Evolutionary conservation across 1,140 invertebrate genomes (phyloP).

Genomic region (Helicoverpa armigera): DNA sequence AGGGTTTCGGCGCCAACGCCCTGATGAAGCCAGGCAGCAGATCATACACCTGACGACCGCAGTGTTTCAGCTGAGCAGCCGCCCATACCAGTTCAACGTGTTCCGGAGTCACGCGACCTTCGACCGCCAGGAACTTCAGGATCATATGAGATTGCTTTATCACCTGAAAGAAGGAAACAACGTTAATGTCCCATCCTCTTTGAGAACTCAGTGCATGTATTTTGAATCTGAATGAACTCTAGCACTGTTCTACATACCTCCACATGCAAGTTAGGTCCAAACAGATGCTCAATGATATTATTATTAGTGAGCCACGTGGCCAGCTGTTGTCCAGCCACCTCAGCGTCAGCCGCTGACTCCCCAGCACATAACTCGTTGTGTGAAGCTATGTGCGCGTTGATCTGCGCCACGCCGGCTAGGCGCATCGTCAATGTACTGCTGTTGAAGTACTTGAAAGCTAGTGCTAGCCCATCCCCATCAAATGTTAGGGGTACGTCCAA

Average conservation of each 20-base stretch:
- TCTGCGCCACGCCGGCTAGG: slow-evolving; percentile 95
- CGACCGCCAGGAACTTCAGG: slow-evolving; percentile 96
- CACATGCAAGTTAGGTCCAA: slow-evolving; percentile 98
- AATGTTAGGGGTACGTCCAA: slow-evolving; percentile 94
- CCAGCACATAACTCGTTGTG: slow-evolving; percentile 96
- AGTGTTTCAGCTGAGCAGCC: slow-evolving; percentile 96
- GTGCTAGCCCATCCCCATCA: slow-evolving; percentile 95
- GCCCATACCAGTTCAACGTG: slow-evolving; percentile 98
- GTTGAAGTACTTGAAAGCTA: slow-evolving; percentile 98
- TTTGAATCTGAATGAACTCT: not conserved
- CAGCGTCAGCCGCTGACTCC: slow-evolving; percentile 93
- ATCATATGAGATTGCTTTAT: slow-evolving; percentile 98
- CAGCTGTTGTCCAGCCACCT: slow-evolving; percentile 93
- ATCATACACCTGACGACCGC: slow-evolving; percentile 97
- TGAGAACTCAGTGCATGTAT: too few species aligned
- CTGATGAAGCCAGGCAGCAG: slow-evolving; percentile 95
- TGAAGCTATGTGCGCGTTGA: slow-evolving; percentile 96
- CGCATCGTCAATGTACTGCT: slow-evolving; percentile 97
- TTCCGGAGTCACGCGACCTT: slow-evolving; percentile 95
- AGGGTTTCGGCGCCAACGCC: slow-evolving; percentile 94
- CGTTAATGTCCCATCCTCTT: too few species aligned
- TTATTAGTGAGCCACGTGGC: slow-evolving; percentile 96
- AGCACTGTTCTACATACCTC: slow-evolving; percentile 88
- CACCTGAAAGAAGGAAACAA: slow-evolving; percentile 85
- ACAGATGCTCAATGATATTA: slow-evolving; percentile 97